Evolutionary conservation across 2,113 vertebrate genomes (phyloP), one percentile per base, ranked within the genome.

Genomic region (Dolichallabes microphthalmus): DNA sequence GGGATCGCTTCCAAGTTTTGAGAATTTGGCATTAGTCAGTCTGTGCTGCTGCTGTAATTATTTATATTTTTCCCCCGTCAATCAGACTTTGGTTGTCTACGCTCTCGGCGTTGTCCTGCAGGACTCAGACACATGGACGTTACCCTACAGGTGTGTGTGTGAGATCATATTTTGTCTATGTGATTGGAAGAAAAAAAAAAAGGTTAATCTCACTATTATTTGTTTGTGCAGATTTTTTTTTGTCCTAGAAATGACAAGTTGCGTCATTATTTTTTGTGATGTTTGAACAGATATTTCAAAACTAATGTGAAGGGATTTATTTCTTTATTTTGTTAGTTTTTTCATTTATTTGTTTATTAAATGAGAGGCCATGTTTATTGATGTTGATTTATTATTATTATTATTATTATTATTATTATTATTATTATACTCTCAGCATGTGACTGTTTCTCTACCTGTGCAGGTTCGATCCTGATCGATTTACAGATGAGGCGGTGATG

Each of bases 51-150:
- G 39, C 50, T 83, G 2, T 25, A 53, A 19, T 85, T 17, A 52
- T 32, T 45, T 35, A 0, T 35, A 3, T 52, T 13, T 53, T 25
- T 35, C 0, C 2, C 32, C 69, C 71, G 74, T 86, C 13, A 94
- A 93, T 82, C 93, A 99, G 98, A 97, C 96, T 14, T 93, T 99
- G 87, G 96, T 99, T 68, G 96, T 99, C 88, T 98, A 99, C 77
- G 96, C 98, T 53, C 94, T 98, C 79, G 97, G 98, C 83, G 97
- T 99, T 20, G 95, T 99, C 77, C 94, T 98, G 86, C 97, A 99
- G 86, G 97, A 98, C 82, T 92, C 93, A 6, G 93, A 95, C 82
- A 96, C 95, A 7, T 99, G 98, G 98, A 92, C 93, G 1, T 90
- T 91, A 83, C 96, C 98, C 0, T 96, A 97, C 93, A 98, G 95